Evolutionary conservation across 2,797 vertebrate species (phyloP), one percentile per base, ranked within the genome.

Genomic region (Enteromius radiatus): DNA sequence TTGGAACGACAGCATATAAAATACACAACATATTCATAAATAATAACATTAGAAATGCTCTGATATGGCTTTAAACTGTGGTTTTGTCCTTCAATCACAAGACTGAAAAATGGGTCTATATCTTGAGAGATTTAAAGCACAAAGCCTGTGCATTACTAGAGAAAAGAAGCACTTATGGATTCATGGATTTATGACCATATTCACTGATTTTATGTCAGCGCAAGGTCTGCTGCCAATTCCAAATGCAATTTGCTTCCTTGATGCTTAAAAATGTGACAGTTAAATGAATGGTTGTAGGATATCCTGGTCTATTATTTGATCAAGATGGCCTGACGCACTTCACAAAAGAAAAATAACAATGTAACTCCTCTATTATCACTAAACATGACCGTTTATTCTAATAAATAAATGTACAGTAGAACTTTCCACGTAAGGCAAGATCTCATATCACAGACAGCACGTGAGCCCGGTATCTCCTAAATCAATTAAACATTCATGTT

Each of bases 211-310:
- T 23, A 64, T 81, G 59, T 71, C 71, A 82, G 61, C 31, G 28
- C 9, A 17, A 26, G 11, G 33, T 68, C 17, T 4, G 9, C 8
- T 56, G 71, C 80, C 71, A 82, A 76, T 15, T 56, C 4, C 45
- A 56, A 45, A 82, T 43, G 23, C 54, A 67, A 76, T 67, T 68
- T 76, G 10, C 80, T 75, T 65, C 26, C 63, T 68, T 56, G 47
- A 76, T 68, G 33, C 7, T 56, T 76, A 31, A 19, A 76, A 9
- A 81, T 76, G 45, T 45, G 71, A 31, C 70, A 82, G 61, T 54
- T 56, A 67, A 76, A 33, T 81, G n/a, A 81, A 38, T 65, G 15
- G 54, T 65, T 82, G 15, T 54, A 73, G 70, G 15, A 74, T 64
- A 81, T 49, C 61, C 52, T 19, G 59, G 33, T 67, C 43, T 28